phyloP scores from a whole-genome alignment of 2,888 invertebrate species.

The Ophion obscuratus region DNA sequence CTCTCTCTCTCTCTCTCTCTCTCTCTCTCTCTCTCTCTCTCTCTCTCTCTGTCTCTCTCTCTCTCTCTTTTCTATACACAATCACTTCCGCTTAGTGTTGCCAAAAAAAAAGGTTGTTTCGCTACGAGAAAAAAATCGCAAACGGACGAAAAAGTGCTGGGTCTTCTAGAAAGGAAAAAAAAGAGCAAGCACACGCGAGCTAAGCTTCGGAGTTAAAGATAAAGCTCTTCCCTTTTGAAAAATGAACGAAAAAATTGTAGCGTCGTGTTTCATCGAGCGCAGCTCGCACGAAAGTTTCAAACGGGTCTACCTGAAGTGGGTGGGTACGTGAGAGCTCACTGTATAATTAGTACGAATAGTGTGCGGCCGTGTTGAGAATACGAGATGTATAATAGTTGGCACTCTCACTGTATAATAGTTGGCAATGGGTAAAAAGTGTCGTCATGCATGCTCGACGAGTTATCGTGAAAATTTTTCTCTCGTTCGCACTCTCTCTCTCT shows the following conservation, averaged over 20 bases:
- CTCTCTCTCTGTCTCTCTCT: not conserved
- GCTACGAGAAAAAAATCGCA: not conserved
- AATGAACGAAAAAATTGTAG: not conserved
- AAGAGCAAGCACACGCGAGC: not conserved
- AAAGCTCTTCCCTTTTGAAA: not conserved
- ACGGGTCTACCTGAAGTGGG: not conserved
- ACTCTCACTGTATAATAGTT: not conserved
- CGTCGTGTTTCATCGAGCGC: not conserved
- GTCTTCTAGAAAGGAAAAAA: not conserved
- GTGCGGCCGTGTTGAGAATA: no score
- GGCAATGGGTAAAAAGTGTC: not conserved
- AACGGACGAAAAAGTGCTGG: not conserved
- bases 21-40: no score
- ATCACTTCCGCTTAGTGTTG: not conserved
- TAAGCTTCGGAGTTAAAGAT: not conserved
- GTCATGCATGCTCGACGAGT: constrained; percentile 38
- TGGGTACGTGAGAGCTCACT: not conserved
- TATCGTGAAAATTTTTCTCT: constrained; percentile 49
- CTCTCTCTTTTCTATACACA: not conserved
- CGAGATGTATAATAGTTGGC: no score
- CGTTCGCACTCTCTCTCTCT: not conserved
- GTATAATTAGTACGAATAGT: no score
- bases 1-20: no score
- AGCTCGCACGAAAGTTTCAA: not conserved
- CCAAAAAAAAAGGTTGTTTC: not conserved